Evolutionary conservation across 2,113 vertebrate genomes (phyloP).

Genomic region (Cyrtonyx montezumae): DNA sequence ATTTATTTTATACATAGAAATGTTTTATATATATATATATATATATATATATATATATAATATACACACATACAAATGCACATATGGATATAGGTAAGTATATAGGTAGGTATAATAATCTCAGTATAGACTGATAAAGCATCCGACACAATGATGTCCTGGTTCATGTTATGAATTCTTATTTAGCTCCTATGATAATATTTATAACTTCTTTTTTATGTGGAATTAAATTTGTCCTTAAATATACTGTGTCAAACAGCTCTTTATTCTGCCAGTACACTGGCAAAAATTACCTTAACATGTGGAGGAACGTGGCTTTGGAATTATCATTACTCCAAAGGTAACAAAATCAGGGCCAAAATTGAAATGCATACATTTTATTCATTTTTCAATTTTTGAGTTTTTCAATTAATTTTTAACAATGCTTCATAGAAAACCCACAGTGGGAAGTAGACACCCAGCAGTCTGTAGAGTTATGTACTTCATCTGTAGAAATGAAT

Average conservation of each 20-base stretch:
- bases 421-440: background rate
- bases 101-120: background rate
- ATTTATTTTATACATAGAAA: background rate
- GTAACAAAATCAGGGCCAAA: background rate
- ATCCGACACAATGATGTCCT: background rate
- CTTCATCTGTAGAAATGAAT: background rate
- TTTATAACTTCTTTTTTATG: background rate
- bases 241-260: background rate
- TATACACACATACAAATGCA: background rate
- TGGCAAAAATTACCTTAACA: background rate
- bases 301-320: background rate
- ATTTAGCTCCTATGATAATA: background rate
- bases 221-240: background rate
- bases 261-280: background rate
- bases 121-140: background rate
- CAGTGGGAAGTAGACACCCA: background rate
- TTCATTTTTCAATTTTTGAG: background rate
- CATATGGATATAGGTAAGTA: background rate
- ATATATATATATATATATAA: no score
- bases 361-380: background rate
- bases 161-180: background rate
- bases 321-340: background rate
- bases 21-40: no score
- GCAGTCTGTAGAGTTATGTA: background rate
- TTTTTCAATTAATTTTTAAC: background rate